Percentiles rank a stretch among this genome's conserved stretches.
These are phyloP conservation scores for Otolemur crassicaudatus DNA, from an alignment of 2,797 vertebrate genomes.

Conservation along the genomic window DNA sequence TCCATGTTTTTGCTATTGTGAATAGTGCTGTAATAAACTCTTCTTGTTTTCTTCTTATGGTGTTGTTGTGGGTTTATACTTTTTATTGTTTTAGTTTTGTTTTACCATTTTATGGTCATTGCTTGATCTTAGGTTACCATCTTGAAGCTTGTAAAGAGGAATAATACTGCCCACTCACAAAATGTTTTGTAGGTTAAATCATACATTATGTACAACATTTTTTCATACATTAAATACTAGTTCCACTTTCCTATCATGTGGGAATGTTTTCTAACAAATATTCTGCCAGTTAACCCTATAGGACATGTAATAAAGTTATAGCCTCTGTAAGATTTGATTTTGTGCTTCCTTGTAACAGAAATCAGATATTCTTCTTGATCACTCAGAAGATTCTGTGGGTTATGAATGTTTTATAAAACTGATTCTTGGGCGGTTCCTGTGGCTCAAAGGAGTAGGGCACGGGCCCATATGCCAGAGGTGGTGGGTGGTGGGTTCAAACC, in stretches of 20 bases:
- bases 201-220: not conserved
- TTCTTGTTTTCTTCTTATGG: not conserved
- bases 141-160: not conserved
- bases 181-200: conserved; percentile 15
- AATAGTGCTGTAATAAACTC: not conserved
- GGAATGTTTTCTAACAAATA: not conserved
- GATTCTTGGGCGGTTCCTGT: not conserved
- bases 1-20: not conserved
- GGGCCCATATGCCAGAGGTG: no score
- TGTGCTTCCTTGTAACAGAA: not conserved
- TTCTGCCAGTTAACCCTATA: not conserved
- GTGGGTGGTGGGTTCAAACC: no score
- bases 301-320: not conserved
- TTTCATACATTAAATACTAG: not conserved
- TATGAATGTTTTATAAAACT: conserved; percentile 12
- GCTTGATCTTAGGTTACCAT: not conserved
- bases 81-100: not conserved
- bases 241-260: not conserved
- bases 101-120: not conserved
- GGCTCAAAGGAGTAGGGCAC: no score
- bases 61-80: not conserved
- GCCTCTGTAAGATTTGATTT: not conserved
- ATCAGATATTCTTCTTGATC: not conserved
- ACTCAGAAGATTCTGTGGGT: not conserved
- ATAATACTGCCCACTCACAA: not conserved